Percentiles rank a stretch among this genome's conserved stretches.
These are phyloP conservation scores for Heliocidaris erythrogramma DNA, from an alignment of 35 echinoderm and acorn worm species.

Conservation along the genomic window DNA sequence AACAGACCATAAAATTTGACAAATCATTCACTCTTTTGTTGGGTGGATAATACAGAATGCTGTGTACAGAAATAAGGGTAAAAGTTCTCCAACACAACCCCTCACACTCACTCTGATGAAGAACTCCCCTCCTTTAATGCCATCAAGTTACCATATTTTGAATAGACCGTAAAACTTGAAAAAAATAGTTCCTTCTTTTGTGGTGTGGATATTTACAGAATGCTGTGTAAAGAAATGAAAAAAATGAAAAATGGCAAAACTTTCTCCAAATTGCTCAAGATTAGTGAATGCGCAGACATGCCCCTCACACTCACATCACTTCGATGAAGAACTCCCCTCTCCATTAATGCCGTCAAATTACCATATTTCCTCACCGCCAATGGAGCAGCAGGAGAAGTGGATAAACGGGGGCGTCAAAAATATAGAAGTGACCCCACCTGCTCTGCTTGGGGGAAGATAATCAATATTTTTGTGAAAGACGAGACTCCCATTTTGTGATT, in stretches of 20 bases:
- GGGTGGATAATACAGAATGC: no score
- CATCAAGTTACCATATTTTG: no score
- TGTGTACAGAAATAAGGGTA: no score
- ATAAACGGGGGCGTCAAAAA: neutral
- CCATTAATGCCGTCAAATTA: neutral
- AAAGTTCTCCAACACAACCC: neutral
- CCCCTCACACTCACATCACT: neutral
- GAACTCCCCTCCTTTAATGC: neutral
- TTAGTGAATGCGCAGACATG: neutral
- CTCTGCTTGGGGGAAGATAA: neutral
- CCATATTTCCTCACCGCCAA: neutral
- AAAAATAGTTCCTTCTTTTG: no score
- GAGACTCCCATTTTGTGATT: neutral
- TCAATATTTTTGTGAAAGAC: conserved; percentile 28
- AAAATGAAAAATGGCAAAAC: no score
- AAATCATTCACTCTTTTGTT: no score
- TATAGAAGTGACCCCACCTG: conserved; percentile 37
- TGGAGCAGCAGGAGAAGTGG: neutral
- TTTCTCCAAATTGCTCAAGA: no score
- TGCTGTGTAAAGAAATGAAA: no score
- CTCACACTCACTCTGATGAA: neutral
- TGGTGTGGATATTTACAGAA: no score
- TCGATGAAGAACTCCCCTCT: neutral
- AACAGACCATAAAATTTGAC: no score
- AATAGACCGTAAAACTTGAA: no score